These are phyloP conservation scores for Phodopus roborovskii DNA, from an alignment of 2,113 vertebrate species.

Conservation along the genomic window DNA sequence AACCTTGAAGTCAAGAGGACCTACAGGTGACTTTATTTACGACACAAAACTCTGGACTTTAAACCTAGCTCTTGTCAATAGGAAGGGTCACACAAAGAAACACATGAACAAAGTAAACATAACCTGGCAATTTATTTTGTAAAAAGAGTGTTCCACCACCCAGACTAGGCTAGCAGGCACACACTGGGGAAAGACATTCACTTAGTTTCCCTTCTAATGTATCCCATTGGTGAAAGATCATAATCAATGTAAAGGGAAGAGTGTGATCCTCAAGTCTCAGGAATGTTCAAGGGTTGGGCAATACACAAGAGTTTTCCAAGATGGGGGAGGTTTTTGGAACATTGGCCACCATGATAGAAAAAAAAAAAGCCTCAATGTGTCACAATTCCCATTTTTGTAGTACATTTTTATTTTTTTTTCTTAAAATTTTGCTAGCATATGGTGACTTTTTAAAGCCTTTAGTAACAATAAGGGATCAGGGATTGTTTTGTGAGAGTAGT, in stretches of 20 bases:
- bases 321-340: background rate
- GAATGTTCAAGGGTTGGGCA: background rate
- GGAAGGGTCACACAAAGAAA: background rate
- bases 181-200: background rate
- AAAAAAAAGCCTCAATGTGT: background rate
- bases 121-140: background rate
- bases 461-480: no score
- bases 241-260: background rate
- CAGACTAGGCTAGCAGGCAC: background rate
- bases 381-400: background rate
- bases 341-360: background rate
- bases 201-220: background rate
- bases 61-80: background rate
- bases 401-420: background rate
- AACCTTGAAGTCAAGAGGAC: background rate
- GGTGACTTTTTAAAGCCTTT: background rate
- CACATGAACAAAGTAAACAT: background rate
- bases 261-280: background rate
- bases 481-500: background rate
- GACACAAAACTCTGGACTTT: background rate
- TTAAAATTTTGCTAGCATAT: background rate
- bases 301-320: background rate
- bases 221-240: background rate
- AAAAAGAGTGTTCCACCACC: background rate
- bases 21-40: background rate